These are phyloP conservation scores for Taenaris catops DNA, from an alignment of 2,888 invertebrate genomes.

Conservation along the genomic window DNA sequence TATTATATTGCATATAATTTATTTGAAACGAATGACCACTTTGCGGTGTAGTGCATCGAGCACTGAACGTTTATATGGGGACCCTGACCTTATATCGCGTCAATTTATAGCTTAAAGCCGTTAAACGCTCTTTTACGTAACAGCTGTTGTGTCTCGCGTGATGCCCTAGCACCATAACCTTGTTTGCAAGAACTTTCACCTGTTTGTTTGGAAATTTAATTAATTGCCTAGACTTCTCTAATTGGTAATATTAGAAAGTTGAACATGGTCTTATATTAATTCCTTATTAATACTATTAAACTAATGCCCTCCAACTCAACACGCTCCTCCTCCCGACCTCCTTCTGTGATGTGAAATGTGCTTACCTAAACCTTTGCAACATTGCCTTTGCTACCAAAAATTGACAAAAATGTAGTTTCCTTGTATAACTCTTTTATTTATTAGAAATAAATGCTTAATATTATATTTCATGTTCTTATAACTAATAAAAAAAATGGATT, in stretches of 20 bases:
- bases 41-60: constrained; percentile 75
- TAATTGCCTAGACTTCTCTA: constrained; percentile 20
- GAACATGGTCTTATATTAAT: constrained; percentile 5
- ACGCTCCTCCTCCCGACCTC: too few species aligned
- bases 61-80: constrained; percentile 70
- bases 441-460: too few species aligned
- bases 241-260: constrained; percentile 11
- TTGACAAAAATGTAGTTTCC: too few species aligned
- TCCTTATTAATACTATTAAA: not conserved
- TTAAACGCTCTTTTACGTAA: constrained; percentile 71
- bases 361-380: too few species aligned
- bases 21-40: constrained; percentile 80
- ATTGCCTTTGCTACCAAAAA: too few species aligned
- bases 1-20: too few species aligned
- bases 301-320: too few species aligned
- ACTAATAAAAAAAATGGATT: too few species aligned
- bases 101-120: constrained; percentile 73
- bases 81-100: constrained; percentile 78
- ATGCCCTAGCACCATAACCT: constrained; percentile 55
- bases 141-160: constrained; percentile 64
- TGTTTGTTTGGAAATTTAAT: constrained; percentile 33
- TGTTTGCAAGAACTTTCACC: constrained; percentile 64
- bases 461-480: too few species aligned
- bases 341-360: too few species aligned
- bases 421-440: too few species aligned